Percentiles rank a stretch among this genome's conserved stretches.
Conservation (phyloP, 1,140 invertebrate genomes). For the Ladona fulva region DNA sequence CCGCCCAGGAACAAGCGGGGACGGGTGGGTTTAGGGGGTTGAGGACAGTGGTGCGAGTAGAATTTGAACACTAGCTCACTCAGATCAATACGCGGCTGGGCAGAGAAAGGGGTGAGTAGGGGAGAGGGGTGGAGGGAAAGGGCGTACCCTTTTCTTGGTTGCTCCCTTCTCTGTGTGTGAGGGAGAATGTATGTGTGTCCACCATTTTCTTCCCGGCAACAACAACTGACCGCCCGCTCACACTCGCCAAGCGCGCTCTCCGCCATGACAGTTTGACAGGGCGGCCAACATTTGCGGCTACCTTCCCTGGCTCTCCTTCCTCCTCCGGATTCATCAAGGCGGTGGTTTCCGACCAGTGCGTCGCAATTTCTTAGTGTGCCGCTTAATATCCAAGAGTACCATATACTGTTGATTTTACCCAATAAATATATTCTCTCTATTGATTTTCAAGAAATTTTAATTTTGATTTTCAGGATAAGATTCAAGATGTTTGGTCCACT, state of each 20-base stretch:
- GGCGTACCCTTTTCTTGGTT: background rate
- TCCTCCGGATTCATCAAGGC: background rate
- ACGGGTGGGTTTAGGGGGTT: background rate
- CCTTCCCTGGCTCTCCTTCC: background rate
- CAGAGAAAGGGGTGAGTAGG: background rate
- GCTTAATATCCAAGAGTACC: no score
- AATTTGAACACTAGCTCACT: conserved; percentile 9
- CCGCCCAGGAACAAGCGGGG: background rate
- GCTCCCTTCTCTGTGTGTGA: background rate
- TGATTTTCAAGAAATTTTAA: no score
- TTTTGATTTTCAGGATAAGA: no score
- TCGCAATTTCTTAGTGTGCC: no score
- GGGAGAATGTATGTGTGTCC: background rate
- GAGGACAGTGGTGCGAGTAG: background rate
- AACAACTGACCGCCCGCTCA: background rate
- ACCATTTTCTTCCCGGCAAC: conserved; percentile 7
- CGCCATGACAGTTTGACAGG: conserved; percentile 6
- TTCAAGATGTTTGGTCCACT: no score
- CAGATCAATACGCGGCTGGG: background rate
- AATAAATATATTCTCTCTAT: no score
- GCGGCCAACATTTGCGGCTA: background rate
- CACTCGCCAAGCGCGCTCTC: background rate
- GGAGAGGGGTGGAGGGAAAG: background rate
- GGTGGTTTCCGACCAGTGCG: no score
- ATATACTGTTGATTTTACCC: no score